A percentile compares a stretch with the other conserved stretches of the same genome.
Conservation (phyloP, 2,797 vertebrate genomes). For the Sebastes ruberrimus region DNA sequence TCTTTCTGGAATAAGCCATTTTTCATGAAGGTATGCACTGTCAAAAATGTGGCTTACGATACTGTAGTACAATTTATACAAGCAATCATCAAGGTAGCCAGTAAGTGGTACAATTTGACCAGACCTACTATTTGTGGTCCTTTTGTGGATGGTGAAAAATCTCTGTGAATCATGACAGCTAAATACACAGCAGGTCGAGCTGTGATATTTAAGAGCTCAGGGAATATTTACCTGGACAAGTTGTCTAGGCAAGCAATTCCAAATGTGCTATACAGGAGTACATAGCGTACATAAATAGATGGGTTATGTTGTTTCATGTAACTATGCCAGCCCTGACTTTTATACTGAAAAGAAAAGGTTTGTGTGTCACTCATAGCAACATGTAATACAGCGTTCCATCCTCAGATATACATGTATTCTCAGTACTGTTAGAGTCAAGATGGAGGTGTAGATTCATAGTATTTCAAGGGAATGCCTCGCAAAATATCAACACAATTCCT, state of each 20-base stretch:
- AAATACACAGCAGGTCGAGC: slow-evolving; percentile 24
- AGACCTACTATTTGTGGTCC: not conserved
- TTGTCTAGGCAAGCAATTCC: slow-evolving; percentile 14
- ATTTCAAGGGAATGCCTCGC: not conserved
- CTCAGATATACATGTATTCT: not conserved
- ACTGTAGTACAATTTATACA: not conserved
- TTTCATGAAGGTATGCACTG: not conserved
- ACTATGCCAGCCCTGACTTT: slow-evolving; percentile 1
- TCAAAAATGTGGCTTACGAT: not conserved
- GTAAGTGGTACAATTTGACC: slow-evolving; percentile 10
- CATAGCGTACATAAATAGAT: not conserved
- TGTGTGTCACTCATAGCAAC: not conserved
- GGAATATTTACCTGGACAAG: slow-evolving; percentile 36
- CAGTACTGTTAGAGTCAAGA: not conserved
- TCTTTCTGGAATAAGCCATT: slow-evolving; percentile 5
- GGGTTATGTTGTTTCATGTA: slow-evolving; percentile 28
- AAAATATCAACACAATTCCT: not conserved
- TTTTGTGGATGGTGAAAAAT: slow-evolving; percentile 8
- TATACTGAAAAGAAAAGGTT: not conserved
- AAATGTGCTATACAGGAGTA: slow-evolving; percentile 10
- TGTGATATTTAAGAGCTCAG: slow-evolving; percentile 36
- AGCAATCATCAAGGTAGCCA: not conserved
- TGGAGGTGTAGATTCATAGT: not conserved
- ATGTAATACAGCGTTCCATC: not conserved
- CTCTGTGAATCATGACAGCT: slow-evolving; percentile 8